Percentiles rank a stretch among this genome's conserved stretches.
Evolutionary conservation across 1,140 invertebrate genomes (phyloP).

Genomic region (Hyphantria cunea): DNA sequence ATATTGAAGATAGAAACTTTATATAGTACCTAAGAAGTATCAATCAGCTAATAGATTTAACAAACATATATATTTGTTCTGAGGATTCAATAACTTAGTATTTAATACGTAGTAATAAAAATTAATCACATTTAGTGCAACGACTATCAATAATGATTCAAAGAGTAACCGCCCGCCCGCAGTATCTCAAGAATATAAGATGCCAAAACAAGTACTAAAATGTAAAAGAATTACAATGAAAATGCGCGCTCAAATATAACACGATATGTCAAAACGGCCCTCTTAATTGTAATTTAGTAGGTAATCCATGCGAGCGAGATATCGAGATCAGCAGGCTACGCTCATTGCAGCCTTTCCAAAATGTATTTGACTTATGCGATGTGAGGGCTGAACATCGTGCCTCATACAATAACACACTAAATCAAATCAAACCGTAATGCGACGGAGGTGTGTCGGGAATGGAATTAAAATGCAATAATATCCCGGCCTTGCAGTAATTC

Average conservation of each 20-base stretch:
- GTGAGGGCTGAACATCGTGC: slow-evolving; percentile 36
- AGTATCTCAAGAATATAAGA: slow-evolving; percentile 16
- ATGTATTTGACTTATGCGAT: slow-evolving; percentile 51
- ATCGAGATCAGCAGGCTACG: slow-evolving; percentile 50
- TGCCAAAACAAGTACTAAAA: slow-evolving; percentile 30
- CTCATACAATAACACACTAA: slow-evolving; percentile 66
- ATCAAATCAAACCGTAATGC: slow-evolving; percentile 68
- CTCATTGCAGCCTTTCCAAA: slow-evolving; percentile 54
- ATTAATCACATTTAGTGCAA: no score
- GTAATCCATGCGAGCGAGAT: slow-evolving; percentile 45
- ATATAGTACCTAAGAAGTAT: no score
- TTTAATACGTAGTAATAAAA: no score
- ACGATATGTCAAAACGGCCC: slow-evolving; percentile 48
- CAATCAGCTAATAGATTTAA: no score
- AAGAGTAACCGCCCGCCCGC: no score
- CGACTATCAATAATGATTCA: no score
- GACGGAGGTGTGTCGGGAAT: slow-evolving; percentile 62
- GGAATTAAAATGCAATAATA: slow-evolving; percentile 80
- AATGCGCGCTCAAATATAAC: slow-evolving; percentile 40
- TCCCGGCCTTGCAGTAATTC: slow-evolving; percentile 65
- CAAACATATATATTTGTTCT: no score
- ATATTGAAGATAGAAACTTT: no score
- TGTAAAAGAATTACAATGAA: slow-evolving; percentile 26
- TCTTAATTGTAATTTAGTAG: slow-evolving; percentile 68
- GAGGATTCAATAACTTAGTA: no score